A percentile compares a stretch with the other conserved stretches of the same genome.
Evolutionary conservation across 2,797 vertebrate species (phyloP).

Genomic region (Lutjanus argentimaculatus): DNA sequence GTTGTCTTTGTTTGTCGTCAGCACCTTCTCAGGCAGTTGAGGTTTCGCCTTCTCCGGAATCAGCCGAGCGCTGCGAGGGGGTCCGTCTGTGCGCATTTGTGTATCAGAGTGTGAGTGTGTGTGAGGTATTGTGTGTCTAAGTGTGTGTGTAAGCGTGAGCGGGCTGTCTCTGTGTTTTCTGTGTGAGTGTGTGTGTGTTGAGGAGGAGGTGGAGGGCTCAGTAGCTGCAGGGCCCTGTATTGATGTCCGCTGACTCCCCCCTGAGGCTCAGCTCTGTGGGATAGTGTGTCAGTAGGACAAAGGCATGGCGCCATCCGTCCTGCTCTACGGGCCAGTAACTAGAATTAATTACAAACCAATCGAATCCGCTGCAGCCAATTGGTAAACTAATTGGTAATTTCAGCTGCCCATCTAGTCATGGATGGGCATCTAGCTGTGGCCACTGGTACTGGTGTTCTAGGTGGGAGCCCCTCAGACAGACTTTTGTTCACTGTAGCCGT

Average conservation of each 20-base stretch:
- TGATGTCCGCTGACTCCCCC: slow-evolving; percentile 82
- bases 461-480: slow-evolving; percentile 76
- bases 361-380: slow-evolving; percentile 94
- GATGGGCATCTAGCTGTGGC: slow-evolving; percentile 75
- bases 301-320: slow-evolving; percentile 94
- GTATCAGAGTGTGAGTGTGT: slow-evolving; percentile 57
- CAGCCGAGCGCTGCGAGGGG: slow-evolving; percentile 73
- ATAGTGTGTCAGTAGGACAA: slow-evolving; percentile 96
- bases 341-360: slow-evolving; percentile 97
- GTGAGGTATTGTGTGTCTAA: slow-evolving; percentile 70
- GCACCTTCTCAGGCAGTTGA: slow-evolving; percentile 86
- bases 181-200: slow-evolving; percentile 38
- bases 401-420: slow-evolving; percentile 90
- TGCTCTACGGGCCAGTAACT: slow-evolving; percentile 91
- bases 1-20: slow-evolving; percentile 84
- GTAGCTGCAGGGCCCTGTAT: slow-evolving; percentile 83
- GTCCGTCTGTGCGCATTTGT: slow-evolving; percentile 71
- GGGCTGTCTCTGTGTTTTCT: slow-evolving; percentile 36
- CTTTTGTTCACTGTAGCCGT: slow-evolving; percentile 87
- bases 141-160: slow-evolving; percentile 47
- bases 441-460: slow-evolving; percentile 56
- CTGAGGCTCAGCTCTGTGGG: slow-evolving; percentile 80
- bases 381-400: slow-evolving; percentile 98
- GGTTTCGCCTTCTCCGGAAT: slow-evolving; percentile 80
- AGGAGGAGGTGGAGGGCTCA: slow-evolving; percentile 73